Base-by-base conservation (phyloP, 2,797 vertebrate genomes). In the Gobionotothen gibberifrons region DNA sequence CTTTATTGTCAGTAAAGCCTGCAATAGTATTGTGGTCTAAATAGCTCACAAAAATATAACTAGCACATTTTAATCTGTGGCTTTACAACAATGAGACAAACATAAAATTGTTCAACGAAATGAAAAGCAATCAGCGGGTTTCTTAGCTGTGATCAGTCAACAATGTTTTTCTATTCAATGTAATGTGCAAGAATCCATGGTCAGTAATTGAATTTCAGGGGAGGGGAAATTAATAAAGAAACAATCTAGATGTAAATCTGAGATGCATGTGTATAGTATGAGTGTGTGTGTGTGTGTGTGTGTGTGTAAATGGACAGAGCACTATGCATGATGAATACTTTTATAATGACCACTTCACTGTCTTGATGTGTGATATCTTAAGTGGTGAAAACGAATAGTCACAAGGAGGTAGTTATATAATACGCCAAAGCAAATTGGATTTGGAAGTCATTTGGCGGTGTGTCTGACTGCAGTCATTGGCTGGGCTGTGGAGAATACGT, bases 131-230 rank as follows among this genome's bases (percentile, higher is more conserved):
- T 83, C 84, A 67, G 53, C 19, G 6, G 42, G 51, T 68, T 39
- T 78, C 56, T 46, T 4, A 65, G 39, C 73, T 67, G 3, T 42
- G 72, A 82, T 82, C 78, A 64, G 56, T 71, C 53, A 55, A 51
- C 67, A 47, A 16, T 51, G 36, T 65, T 74, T 68, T 60, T 58
- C 64, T 26, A 52, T 44, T 26, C 76, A 68, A 62, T 49, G 66
- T 55, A 64, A 84, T 63, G 43, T 72, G 63, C 51, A 72, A 39
- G 68, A 52, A 77, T 63, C 64, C 58, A 60, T 74, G 62, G 66
- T 51, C 52, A 32, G 73, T 86, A 86, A 89, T 85, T 90, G 87
- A 86, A 88, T 90, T 90, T 79, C 59, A 84, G 44, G 56, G 59
- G 48, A 76, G 67, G 55, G 46, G 55, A 81, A 76, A 84, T 78